Base-by-base conservation (phyloP, 2,797 vertebrate species). In the Falco concolor region DNA sequence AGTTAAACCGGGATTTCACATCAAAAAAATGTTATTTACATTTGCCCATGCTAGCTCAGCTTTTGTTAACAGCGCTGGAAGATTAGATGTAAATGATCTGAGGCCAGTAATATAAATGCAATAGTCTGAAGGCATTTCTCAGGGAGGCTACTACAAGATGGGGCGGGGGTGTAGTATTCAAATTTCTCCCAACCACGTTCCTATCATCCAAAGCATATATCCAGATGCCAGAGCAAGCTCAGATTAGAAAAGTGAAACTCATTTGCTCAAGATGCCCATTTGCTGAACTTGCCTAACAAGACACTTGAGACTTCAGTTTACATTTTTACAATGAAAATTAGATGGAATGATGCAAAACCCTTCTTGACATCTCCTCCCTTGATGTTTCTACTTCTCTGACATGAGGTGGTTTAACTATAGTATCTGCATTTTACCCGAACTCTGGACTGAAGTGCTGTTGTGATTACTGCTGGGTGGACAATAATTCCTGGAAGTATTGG, bases 211-310 rank as follows among this genome's bases (percentile, higher is more conserved):
- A 81, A 96, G 69, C 42, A 8, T 79, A 82, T 95, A 97, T 96
- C 93, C 76, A 75, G 90, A 84, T 91, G 76, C 95, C 95, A 84
- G 91, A 95, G 84, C 56, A 90, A 95, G 95, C 89, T 89, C 52
- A 54, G 93, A 86, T 81, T 91, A 91, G 65, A 97, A 94, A 96
- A 89, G 49, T 44, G 72, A 64, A 95, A 92, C 76, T 96, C 89
- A 87, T 96, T 97, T 97, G 56, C 28, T 92, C 75, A 84, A 74
- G 76, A 63, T 96, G 96, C 77, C 80, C n/a, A 83, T 95, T 97
- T 95, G 81, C 89, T 96, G 94, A 95, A 59, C 45, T 89, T 89
- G 63, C 70, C 94, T 97, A 97, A 98, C 73, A 96, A 97, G 96
- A 79, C 95, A 84, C 92, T 87, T 59, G 97, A 97, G 95, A 90